Conservation (phyloP, 2,888 invertebrate genomes). For the Archips xylosteana region DNA sequence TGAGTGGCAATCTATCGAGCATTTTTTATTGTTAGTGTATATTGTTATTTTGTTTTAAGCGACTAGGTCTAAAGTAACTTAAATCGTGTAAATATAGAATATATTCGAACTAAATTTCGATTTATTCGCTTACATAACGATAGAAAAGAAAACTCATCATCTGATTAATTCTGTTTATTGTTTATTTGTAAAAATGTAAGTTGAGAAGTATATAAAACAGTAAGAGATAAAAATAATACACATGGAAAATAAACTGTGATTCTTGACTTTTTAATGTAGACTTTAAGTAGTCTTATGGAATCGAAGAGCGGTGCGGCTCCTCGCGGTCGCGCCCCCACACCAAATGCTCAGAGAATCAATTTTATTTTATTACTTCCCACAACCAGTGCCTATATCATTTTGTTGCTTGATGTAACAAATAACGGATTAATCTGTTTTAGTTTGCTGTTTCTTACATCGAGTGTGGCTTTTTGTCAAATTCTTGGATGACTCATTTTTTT, state of each 20-base stretch:
- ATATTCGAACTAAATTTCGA: constrained; percentile 79
- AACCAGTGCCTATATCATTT: constrained; percentile 2
- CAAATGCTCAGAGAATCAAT: not conserved
- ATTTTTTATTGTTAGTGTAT: constrained; percentile 85
- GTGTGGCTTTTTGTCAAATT: not conserved
- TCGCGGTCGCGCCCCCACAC: constrained; percentile 43
- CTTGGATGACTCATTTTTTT: not conserved
- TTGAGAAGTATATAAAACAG: constrained; percentile 67
- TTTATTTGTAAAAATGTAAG: constrained; percentile 72
- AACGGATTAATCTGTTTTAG: constrained; percentile 14
- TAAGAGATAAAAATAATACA: constrained; percentile 71
- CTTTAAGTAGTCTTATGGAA: constrained; percentile 78
- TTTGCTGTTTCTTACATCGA: constrained; percentile 33
- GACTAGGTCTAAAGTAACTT: constrained; percentile 82
- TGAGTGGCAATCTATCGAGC: constrained; percentile 82
- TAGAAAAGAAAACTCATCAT: constrained; percentile 77
- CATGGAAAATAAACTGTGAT: constrained; percentile 86
- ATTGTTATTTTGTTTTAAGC: constrained; percentile 86
- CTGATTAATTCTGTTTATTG: constrained; percentile 68
- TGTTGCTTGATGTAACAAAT: constrained; percentile 40
- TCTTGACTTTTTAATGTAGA: constrained; percentile 83
- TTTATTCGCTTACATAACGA: constrained; percentile 78
- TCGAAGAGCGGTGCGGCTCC: constrained; percentile 56
- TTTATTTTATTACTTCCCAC: constrained; percentile 10
- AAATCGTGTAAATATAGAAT: constrained; percentile 82